Evolutionary conservation across 2,113 vertebrate species (phyloP).

Genomic region (Tupaia tana): DNA sequence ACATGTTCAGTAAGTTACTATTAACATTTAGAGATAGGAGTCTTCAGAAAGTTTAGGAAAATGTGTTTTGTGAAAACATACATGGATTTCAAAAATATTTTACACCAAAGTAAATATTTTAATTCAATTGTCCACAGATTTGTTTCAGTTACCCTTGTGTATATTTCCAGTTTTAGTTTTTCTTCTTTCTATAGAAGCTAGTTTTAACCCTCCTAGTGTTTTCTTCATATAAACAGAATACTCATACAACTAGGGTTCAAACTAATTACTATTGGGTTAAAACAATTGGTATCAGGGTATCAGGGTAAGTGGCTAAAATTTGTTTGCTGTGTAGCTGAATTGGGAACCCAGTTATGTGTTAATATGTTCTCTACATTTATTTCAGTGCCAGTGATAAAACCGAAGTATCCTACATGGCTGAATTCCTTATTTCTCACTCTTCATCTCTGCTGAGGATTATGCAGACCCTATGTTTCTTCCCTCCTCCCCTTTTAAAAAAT

Average conservation of each 20-base stretch:
- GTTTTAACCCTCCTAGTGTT: slow-evolving; percentile 1
- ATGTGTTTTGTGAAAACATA: no score
- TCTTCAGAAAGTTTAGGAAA: no score
- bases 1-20: neutral
- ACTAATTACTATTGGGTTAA: neutral
- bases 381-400: neutral
- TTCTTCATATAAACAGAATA: slow-evolving; percentile 48
- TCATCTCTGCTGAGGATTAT: neutral
- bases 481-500: no score
- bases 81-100: no score
- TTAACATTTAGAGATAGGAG: slow-evolving; percentile 11
- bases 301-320: neutral
- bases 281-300: neutral
- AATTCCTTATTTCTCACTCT: slow-evolving; percentile 41
- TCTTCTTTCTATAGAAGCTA: neutral
- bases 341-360: slow-evolving; percentile 9
- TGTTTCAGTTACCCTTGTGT: neutral
- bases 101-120: no score
- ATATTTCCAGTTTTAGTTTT: neutral
- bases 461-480: neutral
- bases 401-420: neutral
- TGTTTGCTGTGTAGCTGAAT: slow-evolving; percentile 28
- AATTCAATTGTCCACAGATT: no score
- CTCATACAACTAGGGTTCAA: neutral
- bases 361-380: slow-evolving; percentile 19